Percentiles rank a stretch among this genome's conserved stretches.
Evolutionary conservation across 2,113 vertebrate genomes (phyloP).

Genomic region (Myotis yumanensis): DNA sequence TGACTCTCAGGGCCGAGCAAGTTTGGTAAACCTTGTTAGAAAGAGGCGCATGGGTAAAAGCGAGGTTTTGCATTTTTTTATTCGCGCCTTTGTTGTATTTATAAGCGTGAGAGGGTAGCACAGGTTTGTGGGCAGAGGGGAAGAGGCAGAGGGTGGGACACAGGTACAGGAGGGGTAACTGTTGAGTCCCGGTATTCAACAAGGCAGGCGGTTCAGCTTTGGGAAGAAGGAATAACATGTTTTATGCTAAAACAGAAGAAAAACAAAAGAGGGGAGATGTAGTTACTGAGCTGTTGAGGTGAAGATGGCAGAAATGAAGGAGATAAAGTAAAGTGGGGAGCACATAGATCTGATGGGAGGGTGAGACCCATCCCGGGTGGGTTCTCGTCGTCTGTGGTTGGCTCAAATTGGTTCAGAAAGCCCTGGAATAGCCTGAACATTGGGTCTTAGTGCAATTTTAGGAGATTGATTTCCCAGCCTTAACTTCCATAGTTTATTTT

Average conservation of each 20-base stretch:
- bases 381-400: rapidly evolving
- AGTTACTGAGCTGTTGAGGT: neutral
- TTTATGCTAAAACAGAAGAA: neutral
- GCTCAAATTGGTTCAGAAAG: neutral
- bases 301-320: neutral
- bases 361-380: neutral
- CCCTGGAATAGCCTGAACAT: neutral
- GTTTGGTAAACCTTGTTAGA: neutral
- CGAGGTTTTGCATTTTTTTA: neutral
- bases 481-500: neutral
- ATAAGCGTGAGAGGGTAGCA: neutral
- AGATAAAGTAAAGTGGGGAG: neutral
- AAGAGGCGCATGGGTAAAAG: neutral
- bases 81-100: neutral
- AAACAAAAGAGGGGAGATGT: neutral
- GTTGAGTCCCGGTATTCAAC: neutral
- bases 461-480: neutral
- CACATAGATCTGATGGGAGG: neutral
- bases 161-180: neutral
- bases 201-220: neutral
- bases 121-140: neutral
- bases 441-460: neutral
- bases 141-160: neutral
- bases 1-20: neutral
- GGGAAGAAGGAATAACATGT: neutral